Conservation (phyloP, 2,888 invertebrate species). For the Tuberolachnus salignus region DNA sequence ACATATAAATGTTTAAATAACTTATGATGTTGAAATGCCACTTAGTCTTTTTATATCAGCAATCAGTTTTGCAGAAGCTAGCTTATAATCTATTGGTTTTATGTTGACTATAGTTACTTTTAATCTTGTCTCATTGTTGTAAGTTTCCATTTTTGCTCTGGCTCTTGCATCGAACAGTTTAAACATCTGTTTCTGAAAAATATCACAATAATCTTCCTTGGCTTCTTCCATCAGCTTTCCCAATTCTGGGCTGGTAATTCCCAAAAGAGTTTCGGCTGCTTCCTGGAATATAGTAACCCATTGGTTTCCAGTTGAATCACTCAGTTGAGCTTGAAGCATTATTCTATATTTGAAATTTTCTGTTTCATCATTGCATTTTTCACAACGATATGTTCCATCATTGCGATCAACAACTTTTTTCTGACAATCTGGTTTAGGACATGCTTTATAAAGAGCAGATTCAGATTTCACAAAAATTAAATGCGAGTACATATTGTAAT, state of each 20-base stretch:
- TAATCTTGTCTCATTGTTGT: slow-evolving; percentile 80
- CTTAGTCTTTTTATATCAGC: slow-evolving; percentile 68
- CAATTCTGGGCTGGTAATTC: slow-evolving; percentile 74
- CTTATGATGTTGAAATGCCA: slow-evolving; percentile 16
- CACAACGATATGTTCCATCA: slow-evolving; percentile 89
- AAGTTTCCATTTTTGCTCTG: slow-evolving; percentile 83
- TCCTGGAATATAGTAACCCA: slow-evolving; percentile 93
- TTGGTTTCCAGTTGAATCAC: slow-evolving; percentile 84
- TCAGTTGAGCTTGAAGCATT: slow-evolving; percentile 79
- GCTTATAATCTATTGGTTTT: slow-evolving; percentile 76
- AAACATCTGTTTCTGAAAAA: slow-evolving; percentile 79
- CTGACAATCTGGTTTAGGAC: slow-evolving; percentile 86
- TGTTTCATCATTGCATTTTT: slow-evolving; percentile 88
- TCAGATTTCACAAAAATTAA: slow-evolving; percentile 80
- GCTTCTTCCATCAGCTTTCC: slow-evolving; percentile 68
- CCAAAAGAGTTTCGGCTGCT: slow-evolving; percentile 78
- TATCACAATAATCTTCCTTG: slow-evolving; percentile 70
- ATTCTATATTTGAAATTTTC: slow-evolving; percentile 86
- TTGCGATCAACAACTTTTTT: slow-evolving; percentile 82
- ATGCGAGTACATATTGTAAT: slow-evolving; percentile 78
- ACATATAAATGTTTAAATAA: slow-evolving; percentile 16
- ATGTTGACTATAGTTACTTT: slow-evolving; percentile 76
- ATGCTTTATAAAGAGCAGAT: slow-evolving; percentile 89
- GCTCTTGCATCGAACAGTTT: slow-evolving; percentile 81
- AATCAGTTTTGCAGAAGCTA: slow-evolving; percentile 75